Base-by-base conservation (phyloP, 2,113 vertebrate genomes). In the Tursiops truncatus region DNA sequence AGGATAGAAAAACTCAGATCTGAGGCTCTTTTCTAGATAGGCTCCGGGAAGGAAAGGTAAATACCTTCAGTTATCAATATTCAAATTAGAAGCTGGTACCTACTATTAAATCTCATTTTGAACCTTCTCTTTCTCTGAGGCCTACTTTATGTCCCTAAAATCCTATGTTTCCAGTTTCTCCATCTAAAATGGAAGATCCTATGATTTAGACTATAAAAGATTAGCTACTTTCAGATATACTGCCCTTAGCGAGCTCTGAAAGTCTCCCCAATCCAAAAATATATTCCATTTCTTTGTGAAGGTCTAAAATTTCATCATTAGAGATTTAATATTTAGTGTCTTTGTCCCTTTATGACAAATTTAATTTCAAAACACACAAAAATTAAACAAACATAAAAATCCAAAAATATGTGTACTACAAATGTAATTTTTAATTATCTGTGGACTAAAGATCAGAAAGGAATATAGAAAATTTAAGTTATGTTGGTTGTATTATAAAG, bases 371-470 rank as follows among this genome's bases (percentile, higher is more conserved):
- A 89, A 79, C n/a, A 82, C 13, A 65, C 13, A n/a, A 89, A 92
- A 92, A 53, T 62, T 76, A 86, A 93, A n/a, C 44, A 89, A 74
- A 93, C 21, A 81, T 62, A 60, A 89, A 96, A 93, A 83, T 33
- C 26, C 20, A 81, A 86, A 97, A 68, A 25, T 62, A 65, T 36
- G 4, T 82, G 23, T 28, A 73, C 41, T 76, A 71, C 7, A 79
- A 77, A 71, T 79, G 33, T 53, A 86, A 86, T 74, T 94, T 62
- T 88, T 74, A 93, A 95, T 20, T 86, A 76, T 76, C 65, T 94
- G 3, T 89, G n/a, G 33, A 41, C 62, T 83, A 85, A 93, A 71
- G 21, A 82, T 81, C 50, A 91, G n/a, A 93, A 95, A 50, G 8
- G 33, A 92, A 89, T 58, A 65, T 63, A 81, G 56, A 96, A 70